Percentiles rank a stretch among this genome's conserved stretches.
Evolutionary conservation across 2,888 invertebrate species (phyloP).

Genomic region (Kuschelorhynchus macadamiae): DNA sequence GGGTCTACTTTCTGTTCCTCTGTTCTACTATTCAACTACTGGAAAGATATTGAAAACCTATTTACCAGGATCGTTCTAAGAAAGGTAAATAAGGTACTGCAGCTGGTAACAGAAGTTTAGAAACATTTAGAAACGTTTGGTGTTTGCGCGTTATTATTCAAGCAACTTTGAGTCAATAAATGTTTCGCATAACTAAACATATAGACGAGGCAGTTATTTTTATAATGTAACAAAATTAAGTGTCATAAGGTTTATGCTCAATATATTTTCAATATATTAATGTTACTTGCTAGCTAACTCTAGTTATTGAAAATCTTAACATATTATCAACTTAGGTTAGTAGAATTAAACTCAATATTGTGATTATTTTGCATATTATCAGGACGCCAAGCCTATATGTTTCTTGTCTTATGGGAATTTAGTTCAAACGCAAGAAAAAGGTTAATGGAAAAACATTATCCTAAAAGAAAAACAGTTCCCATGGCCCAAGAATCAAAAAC

Average conservation of each 20-base stretch:
- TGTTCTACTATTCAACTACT: conserved; percentile 25
- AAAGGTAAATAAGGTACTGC: conserved; percentile 25
- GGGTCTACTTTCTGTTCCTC: conserved; percentile 7
- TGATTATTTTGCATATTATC: neutral
- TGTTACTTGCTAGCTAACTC: too few relatives aligned
- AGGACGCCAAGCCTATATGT: conserved; percentile 2
- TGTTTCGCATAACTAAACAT: conserved; percentile 19
- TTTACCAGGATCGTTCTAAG: conserved; percentile 24
- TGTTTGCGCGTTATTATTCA: conserved; percentile 12
- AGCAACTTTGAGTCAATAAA: conserved; percentile 25
- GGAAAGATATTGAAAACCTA: conserved; percentile 5
- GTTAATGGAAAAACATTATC: conserved; percentile 38
- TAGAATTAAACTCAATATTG: too few relatives aligned
- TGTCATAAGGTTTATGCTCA: too few relatives aligned
- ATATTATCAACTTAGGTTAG: too few relatives aligned
- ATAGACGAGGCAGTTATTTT: neutral
- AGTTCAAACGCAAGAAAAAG: conserved; percentile 24
- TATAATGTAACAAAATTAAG: too few relatives aligned
- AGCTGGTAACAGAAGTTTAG: conserved; percentile 24
- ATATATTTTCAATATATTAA: too few relatives aligned
- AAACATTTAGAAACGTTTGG: conserved; percentile 31
- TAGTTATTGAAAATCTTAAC: too few relatives aligned
- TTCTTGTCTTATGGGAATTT: conserved; percentile 6
- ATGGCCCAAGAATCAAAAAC: conserved; percentile 27
- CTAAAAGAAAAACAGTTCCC: conserved; percentile 28